Percentiles rank a stretch among this genome's conserved stretches.
Evolutionary conservation across 1,140 invertebrate species (phyloP).

Genomic region (Trichonephila clavipes): DNA sequence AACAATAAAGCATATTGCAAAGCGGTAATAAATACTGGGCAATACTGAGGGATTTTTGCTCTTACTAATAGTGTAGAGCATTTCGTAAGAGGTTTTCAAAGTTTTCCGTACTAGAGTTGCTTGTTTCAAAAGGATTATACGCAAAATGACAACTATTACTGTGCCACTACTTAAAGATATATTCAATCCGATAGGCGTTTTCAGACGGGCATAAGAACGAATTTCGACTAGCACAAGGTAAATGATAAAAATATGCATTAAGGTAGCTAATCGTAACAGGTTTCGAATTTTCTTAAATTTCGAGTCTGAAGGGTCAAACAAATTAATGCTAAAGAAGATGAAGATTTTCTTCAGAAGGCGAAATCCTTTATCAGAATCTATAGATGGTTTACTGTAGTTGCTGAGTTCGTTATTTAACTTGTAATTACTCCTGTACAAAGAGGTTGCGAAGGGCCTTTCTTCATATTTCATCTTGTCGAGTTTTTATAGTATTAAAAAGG

Average conservation of each 20-base stretch:
- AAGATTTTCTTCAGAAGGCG: not conserved
- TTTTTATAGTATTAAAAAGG: too few relatives aligned
- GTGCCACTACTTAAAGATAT: constrained; percentile 28
- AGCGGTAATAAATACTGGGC: not conserved
- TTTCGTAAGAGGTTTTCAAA: constrained; percentile 7
- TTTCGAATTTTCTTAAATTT: not conserved
- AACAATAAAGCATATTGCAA: not conserved
- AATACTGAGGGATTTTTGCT: not conserved
- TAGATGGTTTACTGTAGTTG: not conserved
- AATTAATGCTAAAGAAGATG: not conserved
- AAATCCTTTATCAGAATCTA: not conserved
- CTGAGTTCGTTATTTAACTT: not conserved
- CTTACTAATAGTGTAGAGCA: not conserved
- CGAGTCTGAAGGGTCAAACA: not conserved
- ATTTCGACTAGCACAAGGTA: constrained; percentile 15
- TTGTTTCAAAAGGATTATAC: not conserved
- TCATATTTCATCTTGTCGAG: too few relatives aligned
- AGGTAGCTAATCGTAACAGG: not conserved
- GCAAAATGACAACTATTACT: not conserved
- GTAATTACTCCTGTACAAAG: too few relatives aligned
- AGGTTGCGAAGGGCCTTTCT: too few relatives aligned
- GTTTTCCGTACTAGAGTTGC: not conserved
- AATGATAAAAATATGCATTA: constrained; percentile 15
- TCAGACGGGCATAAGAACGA: not conserved
- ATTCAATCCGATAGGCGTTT: not conserved